Evolutionary conservation across 2,797 vertebrate genomes (phyloP).

Genomic region (Enteromius treurensis): DNA sequence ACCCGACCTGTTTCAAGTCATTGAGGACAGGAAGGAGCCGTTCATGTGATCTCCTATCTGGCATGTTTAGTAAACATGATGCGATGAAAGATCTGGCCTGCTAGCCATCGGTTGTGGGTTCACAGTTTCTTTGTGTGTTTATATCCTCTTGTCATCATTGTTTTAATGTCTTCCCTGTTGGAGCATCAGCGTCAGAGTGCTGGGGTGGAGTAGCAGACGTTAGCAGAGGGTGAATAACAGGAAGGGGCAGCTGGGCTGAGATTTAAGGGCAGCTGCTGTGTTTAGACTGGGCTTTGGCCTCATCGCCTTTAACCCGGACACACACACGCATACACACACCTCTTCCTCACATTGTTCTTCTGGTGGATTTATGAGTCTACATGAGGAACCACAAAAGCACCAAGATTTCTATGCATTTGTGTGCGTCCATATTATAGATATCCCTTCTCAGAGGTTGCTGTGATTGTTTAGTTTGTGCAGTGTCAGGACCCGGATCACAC

Average conservation of each 20-base stretch:
- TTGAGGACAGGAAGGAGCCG: constrained; percentile 14
- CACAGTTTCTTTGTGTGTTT: constrained; percentile 1
- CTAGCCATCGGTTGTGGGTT: neutral
- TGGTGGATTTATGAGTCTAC: constrained; percentile 77
- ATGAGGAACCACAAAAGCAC: constrained; percentile 71
- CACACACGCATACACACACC: constrained; percentile 73
- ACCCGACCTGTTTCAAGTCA: constrained; percentile 11
- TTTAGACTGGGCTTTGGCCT: constrained; percentile 71
- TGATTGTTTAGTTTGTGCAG: constrained; percentile 18
- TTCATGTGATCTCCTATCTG: neutral
- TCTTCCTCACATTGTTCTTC: constrained; percentile 83
- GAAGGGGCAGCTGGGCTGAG: constrained; percentile 80
- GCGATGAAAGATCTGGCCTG: constrained; percentile 16
- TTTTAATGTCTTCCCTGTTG: constrained; percentile 42
- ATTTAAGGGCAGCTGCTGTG: constrained; percentile 73
- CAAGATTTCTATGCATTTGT: constrained; percentile 59
- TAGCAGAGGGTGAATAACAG: constrained; percentile 73
- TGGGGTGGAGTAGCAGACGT: constrained; percentile 32
- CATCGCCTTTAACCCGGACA: constrained; percentile 68
- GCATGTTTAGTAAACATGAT: constrained; percentile 31
- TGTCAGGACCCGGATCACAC: constrained; percentile 23
- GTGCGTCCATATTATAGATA: constrained; percentile 18
- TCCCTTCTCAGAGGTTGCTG: constrained; percentile 27
- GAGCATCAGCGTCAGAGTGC: constrained; percentile 11
- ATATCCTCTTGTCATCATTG: neutral